A percentile compares a stretch with the other conserved stretches of the same genome.
Conservation (phyloP, 2,888 invertebrate species). For the Ditylenchus weischeri region DNA sequence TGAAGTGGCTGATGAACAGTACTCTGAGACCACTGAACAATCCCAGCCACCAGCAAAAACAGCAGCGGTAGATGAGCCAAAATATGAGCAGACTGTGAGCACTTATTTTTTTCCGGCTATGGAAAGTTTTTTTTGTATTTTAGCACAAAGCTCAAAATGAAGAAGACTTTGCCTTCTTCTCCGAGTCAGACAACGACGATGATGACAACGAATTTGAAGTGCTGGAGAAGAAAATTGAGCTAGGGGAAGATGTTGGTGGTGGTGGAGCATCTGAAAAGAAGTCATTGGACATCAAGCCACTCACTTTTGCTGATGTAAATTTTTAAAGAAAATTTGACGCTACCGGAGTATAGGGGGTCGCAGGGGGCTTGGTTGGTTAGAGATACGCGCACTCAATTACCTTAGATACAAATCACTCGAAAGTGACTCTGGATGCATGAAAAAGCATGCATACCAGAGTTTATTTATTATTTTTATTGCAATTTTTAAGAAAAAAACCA, state of each 20-base stretch:
- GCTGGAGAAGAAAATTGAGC: conserved; percentile 23
- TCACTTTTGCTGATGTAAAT: conserved; percentile 53
- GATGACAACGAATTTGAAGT: conserved; percentile 45
- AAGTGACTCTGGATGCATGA: no score
- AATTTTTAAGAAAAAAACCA: no score
- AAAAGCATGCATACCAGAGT: no score
- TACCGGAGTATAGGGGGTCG: no score
- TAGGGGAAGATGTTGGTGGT: conserved; percentile 20
- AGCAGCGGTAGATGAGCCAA: not conserved
- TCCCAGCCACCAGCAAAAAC: not conserved
- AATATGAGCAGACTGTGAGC: conserved; percentile 1
- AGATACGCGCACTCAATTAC: no score
- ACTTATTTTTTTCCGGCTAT: not conserved
- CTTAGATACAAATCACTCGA: no score
- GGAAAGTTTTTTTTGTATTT: not conserved
- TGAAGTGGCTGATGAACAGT: conserved; percentile 24
- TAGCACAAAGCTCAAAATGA: conserved; percentile 17
- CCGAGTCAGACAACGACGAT: conserved; percentile 30
- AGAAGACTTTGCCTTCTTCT: conserved; percentile 31
- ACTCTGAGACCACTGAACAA: not conserved
- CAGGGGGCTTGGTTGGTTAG: not conserved
- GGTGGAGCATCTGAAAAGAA: conserved; percentile 24
- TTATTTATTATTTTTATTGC: no score
- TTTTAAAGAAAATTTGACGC: not conserved
- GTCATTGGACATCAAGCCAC: conserved; percentile 30